phyloP scores from a whole-genome alignment of 2,888 invertebrate genomes.

The Cephus spinipes region DNA sequence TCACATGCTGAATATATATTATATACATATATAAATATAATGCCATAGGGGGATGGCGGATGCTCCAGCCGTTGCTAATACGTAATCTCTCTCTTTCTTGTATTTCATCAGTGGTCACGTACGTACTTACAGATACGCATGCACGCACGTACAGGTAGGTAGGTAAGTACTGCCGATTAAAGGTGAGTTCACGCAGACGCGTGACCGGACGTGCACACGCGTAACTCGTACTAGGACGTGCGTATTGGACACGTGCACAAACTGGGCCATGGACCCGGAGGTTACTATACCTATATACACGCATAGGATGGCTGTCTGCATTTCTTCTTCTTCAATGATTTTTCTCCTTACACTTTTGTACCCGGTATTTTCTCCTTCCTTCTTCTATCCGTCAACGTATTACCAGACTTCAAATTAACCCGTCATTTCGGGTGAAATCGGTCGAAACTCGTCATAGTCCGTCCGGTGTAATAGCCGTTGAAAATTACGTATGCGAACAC shows the following conservation, averaged over 20 bases:
- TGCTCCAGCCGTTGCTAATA: neutral
- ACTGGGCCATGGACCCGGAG: constrained; percentile 41
- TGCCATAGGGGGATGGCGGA: neutral
- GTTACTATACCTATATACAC: neutral
- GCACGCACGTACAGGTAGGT: neutral
- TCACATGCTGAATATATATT: neutral
- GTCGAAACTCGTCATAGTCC: neutral
- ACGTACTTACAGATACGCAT: neutral
- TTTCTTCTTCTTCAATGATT: neutral
- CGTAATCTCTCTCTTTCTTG: neutral
- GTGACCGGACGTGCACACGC: neutral
- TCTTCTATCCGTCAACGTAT: neutral
- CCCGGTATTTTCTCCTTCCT: neutral
- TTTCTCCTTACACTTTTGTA: neutral
- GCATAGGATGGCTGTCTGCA: neutral
- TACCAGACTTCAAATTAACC: neutral
- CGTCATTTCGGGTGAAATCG: neutral
- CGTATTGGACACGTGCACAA: constrained; percentile 25
- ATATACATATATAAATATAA: neutral
- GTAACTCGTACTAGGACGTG: constrained; percentile 2
- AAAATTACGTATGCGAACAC: neutral
- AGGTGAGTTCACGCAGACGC: neutral
- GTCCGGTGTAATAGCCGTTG: neutral
- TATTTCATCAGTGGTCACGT: neutral
- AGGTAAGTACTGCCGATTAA: constrained; percentile 23